phyloP scores from a whole-genome alignment of 2,888 invertebrate genomes.

The Zele albiditarsus region DNA sequence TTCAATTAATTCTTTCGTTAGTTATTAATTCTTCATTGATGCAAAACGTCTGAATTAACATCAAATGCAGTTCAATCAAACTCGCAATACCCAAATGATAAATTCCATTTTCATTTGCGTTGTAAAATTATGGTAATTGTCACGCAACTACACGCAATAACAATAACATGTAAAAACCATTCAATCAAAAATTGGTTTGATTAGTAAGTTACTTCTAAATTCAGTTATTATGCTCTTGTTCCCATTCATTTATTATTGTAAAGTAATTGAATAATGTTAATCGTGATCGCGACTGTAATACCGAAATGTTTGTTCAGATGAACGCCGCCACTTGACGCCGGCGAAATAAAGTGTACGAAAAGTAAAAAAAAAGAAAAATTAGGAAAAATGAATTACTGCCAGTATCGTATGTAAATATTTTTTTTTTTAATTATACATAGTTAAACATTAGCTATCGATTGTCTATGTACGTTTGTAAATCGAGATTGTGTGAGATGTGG shows the following conservation, averaged over 20 bases:
- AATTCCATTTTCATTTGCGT: background rate
- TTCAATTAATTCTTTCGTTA: slow-evolving; percentile 34
- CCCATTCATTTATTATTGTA: background rate
- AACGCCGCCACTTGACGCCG: slow-evolving; percentile 18
- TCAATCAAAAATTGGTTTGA: slow-evolving; percentile 7
- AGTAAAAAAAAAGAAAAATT: slow-evolving; percentile 20
- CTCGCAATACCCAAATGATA: background rate
- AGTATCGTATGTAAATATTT: slow-evolving; percentile 67
- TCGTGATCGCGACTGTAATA: background rate
- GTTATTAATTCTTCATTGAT: slow-evolving; percentile 41
- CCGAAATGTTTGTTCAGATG: background rate
- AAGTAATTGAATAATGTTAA: background rate
- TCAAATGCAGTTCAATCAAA: slow-evolving; percentile 42
- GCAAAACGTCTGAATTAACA: background rate
- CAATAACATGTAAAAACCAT: background rate
- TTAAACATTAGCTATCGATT: slow-evolving; percentile 54
- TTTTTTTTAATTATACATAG: slow-evolving; percentile 50
- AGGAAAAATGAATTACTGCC: slow-evolving; percentile 61
- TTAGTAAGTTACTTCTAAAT: background rate
- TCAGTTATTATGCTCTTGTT: background rate
- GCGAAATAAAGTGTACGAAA: slow-evolving; percentile 31
- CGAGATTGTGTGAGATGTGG: slow-evolving; percentile 45
- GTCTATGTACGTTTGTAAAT: slow-evolving; percentile 49
- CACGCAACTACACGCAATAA: background rate
- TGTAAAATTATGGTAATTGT: background rate